Conservation (phyloP, 2,797 vertebrate genomes). For the Heliangelus exortis region DNA sequence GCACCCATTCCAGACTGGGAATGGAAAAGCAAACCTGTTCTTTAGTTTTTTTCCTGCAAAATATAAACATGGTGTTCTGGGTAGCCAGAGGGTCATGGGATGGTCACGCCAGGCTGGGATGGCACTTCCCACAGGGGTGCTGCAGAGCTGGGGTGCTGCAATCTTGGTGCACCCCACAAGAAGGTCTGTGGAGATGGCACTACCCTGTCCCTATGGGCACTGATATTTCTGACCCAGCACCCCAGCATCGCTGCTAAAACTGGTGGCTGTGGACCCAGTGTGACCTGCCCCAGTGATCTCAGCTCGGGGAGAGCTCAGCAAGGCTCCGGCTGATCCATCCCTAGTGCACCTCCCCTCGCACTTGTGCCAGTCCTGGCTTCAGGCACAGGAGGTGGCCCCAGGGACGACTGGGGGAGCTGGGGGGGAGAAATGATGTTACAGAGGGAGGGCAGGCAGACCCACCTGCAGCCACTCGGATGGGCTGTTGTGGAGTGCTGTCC, state of each 20-base stretch:
- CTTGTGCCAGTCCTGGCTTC: background rate
- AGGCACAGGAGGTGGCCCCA: background rate
- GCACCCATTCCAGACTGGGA: conserved; percentile 20
- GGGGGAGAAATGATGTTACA: background rate
- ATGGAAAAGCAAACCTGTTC: conserved; percentile 36
- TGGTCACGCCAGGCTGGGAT: fast-evolving
- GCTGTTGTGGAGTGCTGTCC: conserved; percentile 85
- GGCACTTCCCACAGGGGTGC: background rate
- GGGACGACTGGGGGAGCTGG: background rate
- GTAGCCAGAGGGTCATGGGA: background rate
- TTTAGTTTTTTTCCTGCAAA: conserved; percentile 20
- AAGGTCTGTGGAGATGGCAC: fast-evolving
- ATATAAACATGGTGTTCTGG: background rate
- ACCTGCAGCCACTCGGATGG: conserved; percentile 96
- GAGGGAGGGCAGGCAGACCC: background rate
- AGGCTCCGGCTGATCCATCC: background rate
- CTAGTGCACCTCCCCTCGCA: background rate
- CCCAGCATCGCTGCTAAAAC: background rate
- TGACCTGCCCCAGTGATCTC: background rate
- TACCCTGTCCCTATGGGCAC: background rate
- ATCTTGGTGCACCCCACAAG: background rate
- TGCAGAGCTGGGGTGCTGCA: background rate
- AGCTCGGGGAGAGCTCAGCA: background rate
- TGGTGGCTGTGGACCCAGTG: background rate
- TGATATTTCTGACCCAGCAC: background rate